Percentiles rank a stretch among this genome's conserved stretches.
phyloP scores from a whole-genome alignment of 2,113 vertebrate species.

The Oreochromis aureus region DNA sequence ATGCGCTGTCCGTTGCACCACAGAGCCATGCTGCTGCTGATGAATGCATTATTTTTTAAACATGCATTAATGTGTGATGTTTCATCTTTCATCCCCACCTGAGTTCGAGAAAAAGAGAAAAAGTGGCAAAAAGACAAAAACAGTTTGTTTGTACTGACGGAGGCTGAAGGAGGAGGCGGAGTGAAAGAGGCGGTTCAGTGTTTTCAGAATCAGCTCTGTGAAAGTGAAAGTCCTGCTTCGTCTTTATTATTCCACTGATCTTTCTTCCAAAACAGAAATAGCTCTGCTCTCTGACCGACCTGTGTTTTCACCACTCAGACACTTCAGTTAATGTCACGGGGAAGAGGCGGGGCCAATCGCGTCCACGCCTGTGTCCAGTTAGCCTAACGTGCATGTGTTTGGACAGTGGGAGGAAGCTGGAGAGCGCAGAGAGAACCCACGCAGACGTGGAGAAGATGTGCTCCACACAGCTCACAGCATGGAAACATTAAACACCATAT shows the following conservation, averaged over 20 bases:
- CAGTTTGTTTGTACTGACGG: neutral
- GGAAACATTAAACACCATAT: neutral
- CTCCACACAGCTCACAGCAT: neutral
- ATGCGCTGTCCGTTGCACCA: fast-evolving
- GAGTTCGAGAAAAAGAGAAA: neutral
- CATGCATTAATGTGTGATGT: neutral
- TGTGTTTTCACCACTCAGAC: neutral
- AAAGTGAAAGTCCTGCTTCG: fast-evolving
- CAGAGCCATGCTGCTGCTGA: fast-evolving
- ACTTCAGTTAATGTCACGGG: neutral
- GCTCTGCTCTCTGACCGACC: neutral
- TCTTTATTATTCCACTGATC: neutral
- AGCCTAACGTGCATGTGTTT: neutral
- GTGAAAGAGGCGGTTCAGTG: neutral
- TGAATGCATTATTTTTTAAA: fast-evolving
- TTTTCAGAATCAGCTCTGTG: neutral
- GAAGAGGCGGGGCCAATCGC: neutral
- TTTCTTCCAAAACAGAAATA: neutral
- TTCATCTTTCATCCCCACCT: neutral
- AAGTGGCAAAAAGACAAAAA: neutral
- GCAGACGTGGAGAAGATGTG: neutral
- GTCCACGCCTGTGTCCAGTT: neutral
- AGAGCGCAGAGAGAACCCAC: neutral
- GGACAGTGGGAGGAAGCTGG: neutral
- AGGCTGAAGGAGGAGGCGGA: neutral